Base-by-base conservation (phyloP, 1,140 invertebrate genomes). In the Zaprionus capensis region DNA sequence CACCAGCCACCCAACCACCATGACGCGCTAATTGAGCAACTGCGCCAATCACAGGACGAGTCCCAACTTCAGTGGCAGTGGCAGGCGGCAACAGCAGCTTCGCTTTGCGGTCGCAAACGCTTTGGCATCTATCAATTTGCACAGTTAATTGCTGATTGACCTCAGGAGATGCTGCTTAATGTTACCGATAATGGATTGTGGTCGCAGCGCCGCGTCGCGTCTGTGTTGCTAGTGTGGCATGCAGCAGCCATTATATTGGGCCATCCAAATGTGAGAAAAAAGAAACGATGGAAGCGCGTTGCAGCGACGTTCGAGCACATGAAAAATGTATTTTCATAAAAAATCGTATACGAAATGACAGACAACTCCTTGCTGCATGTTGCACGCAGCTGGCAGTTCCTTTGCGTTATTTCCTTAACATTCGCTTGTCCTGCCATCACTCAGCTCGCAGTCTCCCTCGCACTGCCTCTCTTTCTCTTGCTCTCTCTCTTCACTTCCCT, bases 121-220 rank as follows among this genome's bases (percentile, higher is more conserved):
- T 65, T 69, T 67, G 55, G 63, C 70, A 75, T 73, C 84, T 79
- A 88, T 88, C 84, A 84, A 88, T 84, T 90, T 88, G 71, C 69
- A 67, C 68, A 81, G 81, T 90, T 90, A 90, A 85, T 85, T 90
- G 78, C 76, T 85, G 76, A 90, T 90, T 90, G 83, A 90, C 73
- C 85, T 73, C 81, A 69, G 62, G 56, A 62, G 70, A 38, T 53
- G 76, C 55, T 73, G 46, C 64, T 74, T 67, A 81, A 81, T 76
- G 69, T 59, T 53, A 36, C 44, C 41, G 76, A 78, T 74, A 78
- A 78, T 74, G 61, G 55, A 44, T 57, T 78, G 71, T 55, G 83
- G 82, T 59, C 67, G 28, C 34, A 51, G 36, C 24, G 53, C 5
- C 34, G 67, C 51, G n/a, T 4, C n/a, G 36, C 70, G 17, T 22